phyloP scores from a whole-genome alignment of 2,888 invertebrate genomes.

The Philereme transversata region DNA sequence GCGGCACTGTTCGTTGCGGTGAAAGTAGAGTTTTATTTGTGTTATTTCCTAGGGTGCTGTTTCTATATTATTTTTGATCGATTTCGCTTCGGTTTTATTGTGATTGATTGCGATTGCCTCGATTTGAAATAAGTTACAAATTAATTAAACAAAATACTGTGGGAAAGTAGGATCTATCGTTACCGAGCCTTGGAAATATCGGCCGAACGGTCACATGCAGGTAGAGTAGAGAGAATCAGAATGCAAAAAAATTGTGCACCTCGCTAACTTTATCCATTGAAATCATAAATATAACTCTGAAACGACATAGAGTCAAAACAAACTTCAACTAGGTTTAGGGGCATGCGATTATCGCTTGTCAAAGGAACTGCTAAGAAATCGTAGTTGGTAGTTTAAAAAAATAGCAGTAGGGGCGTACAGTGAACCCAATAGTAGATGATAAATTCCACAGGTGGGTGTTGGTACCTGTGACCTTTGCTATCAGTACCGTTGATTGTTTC shows the following conservation, averaged over 20 bases:
- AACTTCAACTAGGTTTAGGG: no score
- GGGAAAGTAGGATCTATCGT: neutral
- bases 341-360: no score
- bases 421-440: neutral
- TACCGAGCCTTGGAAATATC: neutral
- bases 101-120: slow-evolving; percentile 24
- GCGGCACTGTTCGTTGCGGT: slow-evolving; percentile 20
- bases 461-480: slow-evolving; percentile 43
- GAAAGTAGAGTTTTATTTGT: slow-evolving; percentile 39
- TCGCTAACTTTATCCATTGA: no score
- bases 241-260: no score
- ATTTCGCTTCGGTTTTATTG: slow-evolving; percentile 23
- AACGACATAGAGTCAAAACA: no score
- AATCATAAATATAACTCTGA: no score
- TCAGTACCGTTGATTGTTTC: slow-evolving; percentile 42
- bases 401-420: neutral
- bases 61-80: slow-evolving; percentile 30
- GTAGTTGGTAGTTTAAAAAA: no score
- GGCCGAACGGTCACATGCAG: no score
- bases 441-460: slow-evolving; percentile 8
- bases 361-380: no score
- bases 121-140: slow-evolving; percentile 2
- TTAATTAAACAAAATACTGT: neutral
- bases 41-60: slow-evolving; percentile 34
- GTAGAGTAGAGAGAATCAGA: no score